Evolutionary conservation across 1,140 invertebrate species (phyloP).

Genomic region (Eriosoma lanigerum): DNA sequence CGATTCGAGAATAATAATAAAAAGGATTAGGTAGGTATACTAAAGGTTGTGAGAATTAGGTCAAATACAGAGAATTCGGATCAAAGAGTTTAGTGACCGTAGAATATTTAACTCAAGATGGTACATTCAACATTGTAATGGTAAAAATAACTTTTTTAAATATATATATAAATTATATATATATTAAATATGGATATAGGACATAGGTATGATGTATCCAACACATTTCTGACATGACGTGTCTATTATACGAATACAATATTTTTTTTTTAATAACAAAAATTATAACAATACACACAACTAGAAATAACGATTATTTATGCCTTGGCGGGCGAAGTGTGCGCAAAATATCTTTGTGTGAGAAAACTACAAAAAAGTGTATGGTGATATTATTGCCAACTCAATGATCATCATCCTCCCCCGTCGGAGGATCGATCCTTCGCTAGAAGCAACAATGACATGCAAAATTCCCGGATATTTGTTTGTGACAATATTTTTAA

Average conservation of each 20-base stretch:
- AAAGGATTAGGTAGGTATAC: constrained; percentile 40
- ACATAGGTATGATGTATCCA: no score
- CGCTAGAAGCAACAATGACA: constrained; percentile 44
- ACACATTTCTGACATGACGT: neutral
- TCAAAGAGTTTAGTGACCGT: constrained; percentile 14
- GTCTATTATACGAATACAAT: neutral
- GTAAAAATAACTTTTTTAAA: constrained; percentile 5
- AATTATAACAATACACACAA: neutral
- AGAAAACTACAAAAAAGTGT: neutral
- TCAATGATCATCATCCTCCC: constrained; percentile 25
- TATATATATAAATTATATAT: no score
- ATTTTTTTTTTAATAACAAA: neutral
- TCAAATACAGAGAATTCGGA: neutral
- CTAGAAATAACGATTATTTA: constrained; percentile 28
- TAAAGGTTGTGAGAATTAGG: constrained; percentile 37
- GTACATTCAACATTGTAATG: no score
- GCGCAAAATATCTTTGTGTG: constrained; percentile 1
- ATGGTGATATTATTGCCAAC: constrained; percentile 39
- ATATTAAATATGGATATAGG: no score
- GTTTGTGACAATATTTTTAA: constrained; percentile 50
- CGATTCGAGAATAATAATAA: constrained; percentile 9
- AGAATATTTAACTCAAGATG: constrained; percentile 5
- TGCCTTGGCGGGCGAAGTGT: neutral
- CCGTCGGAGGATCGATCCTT: neutral
- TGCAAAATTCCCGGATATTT: constrained; percentile 42